Percentiles rank a stretch among this genome's conserved stretches.
phyloP scores from a whole-genome alignment of 2,113 vertebrate species.

The Anser cygnoides region DNA sequence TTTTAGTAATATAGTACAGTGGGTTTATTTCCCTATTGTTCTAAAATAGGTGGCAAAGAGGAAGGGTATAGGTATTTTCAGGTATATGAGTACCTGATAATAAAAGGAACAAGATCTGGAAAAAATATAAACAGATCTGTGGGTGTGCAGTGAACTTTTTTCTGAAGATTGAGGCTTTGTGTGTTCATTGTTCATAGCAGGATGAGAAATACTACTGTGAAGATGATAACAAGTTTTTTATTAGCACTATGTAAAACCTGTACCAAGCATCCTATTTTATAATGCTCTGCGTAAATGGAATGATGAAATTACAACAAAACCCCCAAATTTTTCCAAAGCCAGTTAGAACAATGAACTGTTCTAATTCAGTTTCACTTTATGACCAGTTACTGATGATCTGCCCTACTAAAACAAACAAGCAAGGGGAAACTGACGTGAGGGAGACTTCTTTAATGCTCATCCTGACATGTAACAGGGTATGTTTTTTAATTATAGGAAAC shows the following conservation, averaged over 20 bases:
- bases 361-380: not conserved
- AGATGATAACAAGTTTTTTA: not conserved
- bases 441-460: not conserved
- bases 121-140: not conserved
- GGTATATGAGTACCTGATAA: not conserved
- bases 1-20: not conserved
- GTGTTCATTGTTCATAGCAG: not conserved
- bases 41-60: not conserved
- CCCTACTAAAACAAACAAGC: not conserved
- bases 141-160: not conserved
- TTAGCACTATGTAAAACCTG: not conserved
- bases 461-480: not conserved
- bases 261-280: not conserved
- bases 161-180: not conserved
- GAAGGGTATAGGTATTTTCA: not conserved
- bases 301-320: fast-evolving
- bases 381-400: not conserved
- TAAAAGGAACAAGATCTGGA: not conserved
- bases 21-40: not conserved
- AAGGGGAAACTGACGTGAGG: not conserved
- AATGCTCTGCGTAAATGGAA: not conserved
- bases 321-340: not conserved
- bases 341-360: not conserved
- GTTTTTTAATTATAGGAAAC: not conserved
- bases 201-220: not conserved